phyloP scores from a whole-genome alignment of 2,888 invertebrate species.

The Caenorhabditis macrosperma region DNA sequence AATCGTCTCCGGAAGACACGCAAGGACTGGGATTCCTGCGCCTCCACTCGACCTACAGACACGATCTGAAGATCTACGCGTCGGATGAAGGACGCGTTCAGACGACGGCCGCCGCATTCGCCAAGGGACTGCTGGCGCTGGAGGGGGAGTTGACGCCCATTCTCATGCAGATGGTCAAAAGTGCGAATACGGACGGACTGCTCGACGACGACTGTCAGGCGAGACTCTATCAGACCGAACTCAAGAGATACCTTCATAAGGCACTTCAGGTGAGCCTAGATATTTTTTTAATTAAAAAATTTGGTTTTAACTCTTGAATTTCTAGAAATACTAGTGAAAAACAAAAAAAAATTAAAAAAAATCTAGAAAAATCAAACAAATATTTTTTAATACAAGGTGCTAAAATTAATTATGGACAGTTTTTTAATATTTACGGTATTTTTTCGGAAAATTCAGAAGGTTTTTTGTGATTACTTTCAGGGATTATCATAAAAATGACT shows the following conservation, averaged over 20 bases:
- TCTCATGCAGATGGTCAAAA: constrained; percentile 89
- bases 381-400: too few relatives aligned
- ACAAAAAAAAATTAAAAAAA: not conserved
- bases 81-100: constrained; percentile 99
- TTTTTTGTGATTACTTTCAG: too few relatives aligned
- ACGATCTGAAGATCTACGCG: constrained; percentile 88
- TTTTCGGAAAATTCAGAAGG: too few relatives aligned
- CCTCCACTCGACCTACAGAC: constrained; percentile 95
- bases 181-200: constrained; percentile 91
- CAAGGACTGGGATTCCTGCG: constrained; percentile 92
- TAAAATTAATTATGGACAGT: too few relatives aligned
- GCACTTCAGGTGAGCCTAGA: constrained; percentile 69
- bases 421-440: too few relatives aligned
- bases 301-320: too few relatives aligned
- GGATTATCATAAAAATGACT: too few relatives aligned
- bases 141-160: constrained; percentile 99
- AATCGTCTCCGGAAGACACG: constrained; percentile 77
- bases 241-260: constrained; percentile 78
- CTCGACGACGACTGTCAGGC: constrained; percentile 96
- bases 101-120: constrained; percentile 99
- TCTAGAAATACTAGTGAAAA: not conserved
- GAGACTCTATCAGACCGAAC: constrained; percentile 77
- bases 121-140: constrained; percentile 95
- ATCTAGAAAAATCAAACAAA: too few relatives aligned
- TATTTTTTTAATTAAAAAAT: not conserved